phyloP scores from a whole-genome alignment of 2,797 vertebrate species.

The Phoxinus dragarum region DNA sequence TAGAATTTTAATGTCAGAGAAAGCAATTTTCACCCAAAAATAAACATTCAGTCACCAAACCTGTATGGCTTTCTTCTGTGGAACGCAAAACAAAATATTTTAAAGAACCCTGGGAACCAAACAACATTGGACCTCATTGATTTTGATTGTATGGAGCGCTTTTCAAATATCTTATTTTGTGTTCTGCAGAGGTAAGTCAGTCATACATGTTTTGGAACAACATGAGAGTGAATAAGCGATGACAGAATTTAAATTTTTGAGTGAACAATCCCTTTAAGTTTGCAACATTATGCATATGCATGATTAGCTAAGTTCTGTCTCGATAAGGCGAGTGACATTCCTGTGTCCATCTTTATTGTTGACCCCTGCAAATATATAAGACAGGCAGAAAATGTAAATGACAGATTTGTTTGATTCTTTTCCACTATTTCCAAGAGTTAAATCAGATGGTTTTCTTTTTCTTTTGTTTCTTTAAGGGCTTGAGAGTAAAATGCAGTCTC shows the following conservation, averaged over 20 bases:
- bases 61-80: not conserved
- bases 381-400: not conserved
- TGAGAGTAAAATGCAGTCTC: conserved; percentile 26
- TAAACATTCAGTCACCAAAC: not conserved
- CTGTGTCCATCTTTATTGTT: not conserved
- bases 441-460: not conserved
- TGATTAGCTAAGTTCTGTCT: not conserved
- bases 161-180: not conserved
- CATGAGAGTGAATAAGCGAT: no score
- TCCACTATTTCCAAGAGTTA: not conserved
- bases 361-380: not conserved
- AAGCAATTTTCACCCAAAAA: not conserved
- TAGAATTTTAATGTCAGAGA: not conserved
- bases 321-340: not conserved
- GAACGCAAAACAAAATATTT: not conserved
- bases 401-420: not conserved
- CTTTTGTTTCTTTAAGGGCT: conserved; percentile 23
- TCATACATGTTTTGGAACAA: not conserved
- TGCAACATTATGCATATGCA: not conserved
- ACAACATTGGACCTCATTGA: not conserved
- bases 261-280: not conserved
- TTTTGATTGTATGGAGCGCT: no score
- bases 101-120: not conserved
- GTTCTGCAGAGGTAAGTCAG: not conserved
- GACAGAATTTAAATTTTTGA: no score